These are phyloP conservation scores for Dicerorhinus sumatrensis DNA, from an alignment of 2,113 vertebrate genomes.

Conservation along the genomic window DNA sequence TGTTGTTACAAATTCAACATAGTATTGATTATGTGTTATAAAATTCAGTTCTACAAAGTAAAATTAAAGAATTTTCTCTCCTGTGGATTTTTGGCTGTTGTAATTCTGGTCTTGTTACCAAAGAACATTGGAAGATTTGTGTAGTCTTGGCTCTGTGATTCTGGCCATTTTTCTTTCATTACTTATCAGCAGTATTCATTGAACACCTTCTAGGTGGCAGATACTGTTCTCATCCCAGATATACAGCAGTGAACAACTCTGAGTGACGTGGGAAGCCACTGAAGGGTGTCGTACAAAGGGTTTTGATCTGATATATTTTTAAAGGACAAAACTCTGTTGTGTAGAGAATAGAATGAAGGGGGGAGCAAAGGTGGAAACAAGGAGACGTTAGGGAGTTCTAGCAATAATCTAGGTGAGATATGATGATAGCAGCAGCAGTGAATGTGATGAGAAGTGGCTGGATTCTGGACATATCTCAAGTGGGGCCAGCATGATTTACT, in stretches of 20 bases:
- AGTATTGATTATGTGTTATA: background rate
- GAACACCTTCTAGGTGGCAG: background rate
- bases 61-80: slow-evolving; percentile 43
- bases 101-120: slow-evolving; percentile 22
- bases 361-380: background rate
- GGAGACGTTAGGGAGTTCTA: background rate
- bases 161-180: background rate
- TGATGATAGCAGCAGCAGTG: background rate
- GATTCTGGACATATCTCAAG: background rate
- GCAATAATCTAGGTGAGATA: background rate
- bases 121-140: background rate
- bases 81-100: background rate
- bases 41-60: slow-evolving; percentile 24
- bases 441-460: background rate
- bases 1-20: slow-evolving; percentile 33
- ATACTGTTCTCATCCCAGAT: background rate
- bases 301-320: slow-evolving; percentile 19
- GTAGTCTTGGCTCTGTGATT: background rate
- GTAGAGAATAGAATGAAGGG: background rate
- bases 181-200: background rate
- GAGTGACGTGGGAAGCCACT: background rate
- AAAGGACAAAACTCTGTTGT: background rate
- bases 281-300: background rate
- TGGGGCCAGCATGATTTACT: background rate
- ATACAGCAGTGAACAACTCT: background rate